Evolutionary conservation across 2,113 vertebrate genomes (phyloP), one percentile per base, ranked within the genome.

Genomic region (Sinocyclocheilus maitianheensis): DNA sequence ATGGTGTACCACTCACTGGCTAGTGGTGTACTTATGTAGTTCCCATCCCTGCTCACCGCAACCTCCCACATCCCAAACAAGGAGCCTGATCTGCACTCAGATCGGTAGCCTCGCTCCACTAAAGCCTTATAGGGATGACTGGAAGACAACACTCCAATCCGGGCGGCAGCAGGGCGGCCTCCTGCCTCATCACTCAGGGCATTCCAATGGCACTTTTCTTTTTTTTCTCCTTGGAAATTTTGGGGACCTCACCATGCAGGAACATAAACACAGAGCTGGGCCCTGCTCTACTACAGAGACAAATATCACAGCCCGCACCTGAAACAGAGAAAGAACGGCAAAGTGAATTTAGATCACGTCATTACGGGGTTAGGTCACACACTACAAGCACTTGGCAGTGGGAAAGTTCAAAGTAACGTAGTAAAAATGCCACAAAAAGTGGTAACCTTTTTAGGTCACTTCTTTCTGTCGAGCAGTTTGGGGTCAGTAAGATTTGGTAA

Each of bases 61-160:
- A 94, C 96, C 95, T 96, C 95, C 89, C 85, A 92, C 92, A 95
- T 96, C 94, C 97, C 97, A 98, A 99, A 98, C 95, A 99, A 96
- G 97, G 98, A 96, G 91, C 91, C 94, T 87, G 94, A 91, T 94
- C 91, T 91, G 91, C 86, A 86, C 91, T 77, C 91, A 91, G 91
- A 90, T 92, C 77, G 71, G 87, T 91, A 92, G 88, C 90, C 90
- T 93, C 94, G 92, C 93, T 93, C 92, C 93, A 95, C 95, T 95
- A 95, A 93, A 94, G 91, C 98, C 98, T 98, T 99, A 96, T 99
- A 99, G 97, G 98, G 98, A 95, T 94, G 97, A 95, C 89, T 93
- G 88, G 67, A 88, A 91, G 94, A 94, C 94, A 94, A 96, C 92
- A 91, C 93, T 95, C 96, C 96, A 93, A 96, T 97, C 96, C 96